Percentiles rank a stretch among this genome's conserved stretches.
Evolutionary conservation across 2,888 invertebrate species (phyloP).

Genomic region (Drosophila algonquin): DNA sequence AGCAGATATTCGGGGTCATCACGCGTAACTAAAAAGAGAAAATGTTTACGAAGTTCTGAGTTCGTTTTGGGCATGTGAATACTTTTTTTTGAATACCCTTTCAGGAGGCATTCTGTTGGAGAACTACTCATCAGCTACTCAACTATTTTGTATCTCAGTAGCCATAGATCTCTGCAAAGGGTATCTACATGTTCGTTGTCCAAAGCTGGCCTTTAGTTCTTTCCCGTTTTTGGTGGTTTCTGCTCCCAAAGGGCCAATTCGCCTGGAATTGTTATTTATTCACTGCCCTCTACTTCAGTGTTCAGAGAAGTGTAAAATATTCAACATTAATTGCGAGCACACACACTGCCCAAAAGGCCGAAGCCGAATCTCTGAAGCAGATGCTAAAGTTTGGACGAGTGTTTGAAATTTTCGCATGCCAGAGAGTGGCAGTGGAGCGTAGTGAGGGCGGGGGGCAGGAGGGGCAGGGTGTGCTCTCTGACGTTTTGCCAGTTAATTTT

Average conservation of each 20-base stretch:
- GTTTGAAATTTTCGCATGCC: constrained; percentile 10
- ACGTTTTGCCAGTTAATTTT: constrained; percentile 71
- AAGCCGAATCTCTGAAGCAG: neutral
- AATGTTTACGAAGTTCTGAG: constrained; percentile 44
- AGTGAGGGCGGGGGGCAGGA: too few species aligned
- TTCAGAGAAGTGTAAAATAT: constrained; percentile 39
- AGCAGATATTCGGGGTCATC: constrained; percentile 18
- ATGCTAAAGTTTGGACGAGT: neutral
- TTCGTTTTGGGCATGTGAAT: constrained; percentile 15
- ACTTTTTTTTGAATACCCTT: constrained; percentile 13
- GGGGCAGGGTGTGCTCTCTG: constrained; percentile 6
- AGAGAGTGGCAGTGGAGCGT: neutral
- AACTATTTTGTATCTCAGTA: too few species aligned
- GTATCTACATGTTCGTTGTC: neutral
- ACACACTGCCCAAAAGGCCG: constrained; percentile 15
- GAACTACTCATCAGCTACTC: too few species aligned
- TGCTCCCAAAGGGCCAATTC: constrained; percentile 34
- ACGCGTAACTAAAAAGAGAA: constrained; percentile 41
- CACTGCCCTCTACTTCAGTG: constrained; percentile 7
- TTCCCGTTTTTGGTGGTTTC: constrained; percentile 10
- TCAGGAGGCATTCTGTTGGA: neutral
- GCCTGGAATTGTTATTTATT: constrained; percentile 45
- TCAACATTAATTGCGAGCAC: constrained; percentile 39
- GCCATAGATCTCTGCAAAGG: neutral
- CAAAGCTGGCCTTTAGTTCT: neutral